phyloP scores from a whole-genome alignment of 2,888 invertebrate species.

The Lissocephala sabroskyi region DNA sequence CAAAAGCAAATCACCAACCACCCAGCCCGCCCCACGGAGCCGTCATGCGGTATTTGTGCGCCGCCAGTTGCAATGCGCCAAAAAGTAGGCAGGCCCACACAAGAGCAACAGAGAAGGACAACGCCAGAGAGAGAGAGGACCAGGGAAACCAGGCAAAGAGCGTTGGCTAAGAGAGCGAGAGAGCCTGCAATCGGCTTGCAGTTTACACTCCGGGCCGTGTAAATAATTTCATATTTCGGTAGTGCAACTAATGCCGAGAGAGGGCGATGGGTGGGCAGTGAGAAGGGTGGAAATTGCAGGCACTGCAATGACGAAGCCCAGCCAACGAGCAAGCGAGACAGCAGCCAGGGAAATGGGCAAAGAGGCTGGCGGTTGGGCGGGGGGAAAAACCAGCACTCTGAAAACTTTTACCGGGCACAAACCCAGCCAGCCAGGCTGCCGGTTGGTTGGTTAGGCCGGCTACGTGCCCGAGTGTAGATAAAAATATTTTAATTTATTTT shows the following conservation, averaged over 20 bases:
- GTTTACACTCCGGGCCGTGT: background rate
- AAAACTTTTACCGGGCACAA: background rate
- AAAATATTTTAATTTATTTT: constrained; percentile 61
- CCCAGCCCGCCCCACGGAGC: background rate
- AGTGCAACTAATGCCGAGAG: background rate
- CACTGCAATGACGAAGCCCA: constrained; percentile 25
- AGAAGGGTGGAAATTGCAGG: constrained; percentile 2
- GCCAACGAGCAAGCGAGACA: background rate
- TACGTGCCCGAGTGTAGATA: constrained; percentile 61
- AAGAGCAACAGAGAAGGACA: background rate
- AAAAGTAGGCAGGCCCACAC: constrained; percentile 35
- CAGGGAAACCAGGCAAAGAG: constrained; percentile 8
- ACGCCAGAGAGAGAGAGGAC: constrained; percentile 2
- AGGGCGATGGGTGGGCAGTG: background rate
- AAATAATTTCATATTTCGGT: too few relatives aligned
- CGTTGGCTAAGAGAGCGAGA: background rate
- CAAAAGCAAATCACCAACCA: constrained; percentile 1
- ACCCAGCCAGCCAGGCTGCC: constrained; percentile 2
- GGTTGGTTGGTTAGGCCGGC: constrained; percentile 35
- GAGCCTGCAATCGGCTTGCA: background rate
- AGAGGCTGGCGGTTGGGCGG: background rate
- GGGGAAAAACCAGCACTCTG: background rate
- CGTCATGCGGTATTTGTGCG: constrained; percentile 53
- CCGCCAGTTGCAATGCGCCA: constrained; percentile 19
- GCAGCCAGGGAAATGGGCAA: background rate